phyloP scores from a whole-genome alignment of 2,797 vertebrate species.

The Squalus acanthias region DNA sequence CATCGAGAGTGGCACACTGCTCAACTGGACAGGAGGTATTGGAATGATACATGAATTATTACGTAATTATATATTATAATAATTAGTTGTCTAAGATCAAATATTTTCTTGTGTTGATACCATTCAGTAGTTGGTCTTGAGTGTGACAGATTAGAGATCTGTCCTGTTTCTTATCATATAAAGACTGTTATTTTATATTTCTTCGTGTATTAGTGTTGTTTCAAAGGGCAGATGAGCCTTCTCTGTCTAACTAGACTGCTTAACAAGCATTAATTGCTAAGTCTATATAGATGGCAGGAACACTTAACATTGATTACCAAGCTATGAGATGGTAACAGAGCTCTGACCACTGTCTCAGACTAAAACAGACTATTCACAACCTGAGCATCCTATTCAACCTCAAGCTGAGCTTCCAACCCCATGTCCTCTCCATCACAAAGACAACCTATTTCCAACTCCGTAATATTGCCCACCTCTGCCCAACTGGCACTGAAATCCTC shows the following conservation, averaged over 20 bases:
- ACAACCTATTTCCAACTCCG: not conserved
- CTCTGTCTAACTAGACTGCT: not conserved
- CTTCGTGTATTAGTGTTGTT: not conserved
- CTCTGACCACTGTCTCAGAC: no score
- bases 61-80: constrained; percentile 22
- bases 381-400: not conserved
- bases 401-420: not conserved
- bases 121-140: not conserved
- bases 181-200: not conserved
- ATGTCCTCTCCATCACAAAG: not conserved
- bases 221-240: not conserved
- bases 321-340: not conserved
- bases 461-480: not conserved
- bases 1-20: constrained; percentile 45
- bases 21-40: constrained; percentile 39
- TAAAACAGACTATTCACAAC: not conserved
- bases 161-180: not conserved
- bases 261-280: not conserved
- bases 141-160: not conserved
- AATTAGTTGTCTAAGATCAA: not conserved
- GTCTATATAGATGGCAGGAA: not conserved
- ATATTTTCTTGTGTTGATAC: not conserved
- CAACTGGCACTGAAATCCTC: not conserved
- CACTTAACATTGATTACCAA: not conserved
- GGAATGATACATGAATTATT: not conserved